Base-by-base conservation (phyloP, 1,140 invertebrate genomes). In the Cylas formicarius region DNA sequence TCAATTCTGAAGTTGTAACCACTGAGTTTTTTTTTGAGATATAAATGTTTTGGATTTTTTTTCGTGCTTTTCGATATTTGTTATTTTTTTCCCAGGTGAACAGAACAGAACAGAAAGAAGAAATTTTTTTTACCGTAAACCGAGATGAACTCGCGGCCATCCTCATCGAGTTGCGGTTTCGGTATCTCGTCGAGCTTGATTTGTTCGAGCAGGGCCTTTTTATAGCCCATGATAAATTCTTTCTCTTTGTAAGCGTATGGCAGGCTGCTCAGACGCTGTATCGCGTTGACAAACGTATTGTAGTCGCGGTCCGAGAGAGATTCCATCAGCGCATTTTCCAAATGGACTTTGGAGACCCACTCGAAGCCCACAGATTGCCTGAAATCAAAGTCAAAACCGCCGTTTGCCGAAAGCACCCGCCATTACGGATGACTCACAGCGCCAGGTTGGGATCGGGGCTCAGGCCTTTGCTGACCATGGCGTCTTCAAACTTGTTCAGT, bases 241-340 rank as follows among this genome's bases (percentile, higher is more conserved):
- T 79, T 76, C 10, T 60, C 67, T 58, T 68, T 71, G 29, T 75
- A 75, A 1, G 81, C 75, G 61, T 84, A 82, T 8, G 89, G 86
- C 58, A 88, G 78, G 9, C 74, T 61, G 3, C 68, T 56, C 23
- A 97, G 63, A 55, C 82, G 72, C 24, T 86, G 76, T 67, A 94
- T 75, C 1, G 81, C 72, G 39, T 72, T 63, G 24, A 82, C 66
- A 57, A 94, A 88, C 61, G 81, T 78, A 2, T 76, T 67, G 67
- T 90, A 91, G 52, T 87, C 74, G 35, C 73, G 62, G 49, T 84
- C 81, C n/a, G 53, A 68, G 29, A 94, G 53, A 14, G 58, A 66
- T 70, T 96, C 91, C 10, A 87, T 61, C n/a, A 90, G 57, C 22
- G 68, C 48, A 11, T 68, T 63, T 63, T 86, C 79, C 2, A 94